Evolutionary conservation across 2,113 vertebrate species (phyloP), one percentile per base, ranked within the genome.

Genomic region (Chionis minor): DNA sequence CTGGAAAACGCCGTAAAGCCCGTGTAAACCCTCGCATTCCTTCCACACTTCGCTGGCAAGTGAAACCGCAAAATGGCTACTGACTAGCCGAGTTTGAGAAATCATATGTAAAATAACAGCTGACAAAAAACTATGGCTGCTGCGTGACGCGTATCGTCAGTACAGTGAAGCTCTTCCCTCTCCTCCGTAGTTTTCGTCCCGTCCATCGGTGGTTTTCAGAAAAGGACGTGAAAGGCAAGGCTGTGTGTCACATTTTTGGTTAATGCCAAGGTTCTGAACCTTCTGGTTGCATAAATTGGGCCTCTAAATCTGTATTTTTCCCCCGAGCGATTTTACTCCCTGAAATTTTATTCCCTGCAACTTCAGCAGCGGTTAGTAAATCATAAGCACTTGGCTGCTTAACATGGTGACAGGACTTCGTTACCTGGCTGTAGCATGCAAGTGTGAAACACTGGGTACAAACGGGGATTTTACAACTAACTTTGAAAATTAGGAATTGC

Each of bases 1-100:
- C 28, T 45, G 20, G 21, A 4, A 27, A 38, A 4, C 0, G 14
- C 59, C 15, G 32, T 18, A 4, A 20, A 20, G 42, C 13, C 20
- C 1, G 8, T 47, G 3, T 4, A 7, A 22, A 24, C 21, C 4
- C 2, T 16, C 5, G 23, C 24, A 0, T 51, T 47, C n/a, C 65
- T 62, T 18, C 28, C 8, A 3, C 4, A 0, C 28, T 4, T 40
- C 38, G 18, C 0, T 4, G 1, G 11, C 44, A 47, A 11, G 63
- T 54, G 77, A 51, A 9, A 7, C 0, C 1, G 2, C 2, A 9
- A 54, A 81, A 45, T 2, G 20, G 21, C 30, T 8, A 9, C 12
- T 4, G 20, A 1, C 28, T 14, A 51, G 14, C 0, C 1, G 59
- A 49, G 23, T 33, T 6, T 58, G 51, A 75, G 38, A 74, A 89